phyloP scores from a whole-genome alignment of 2,113 vertebrate genomes.

The Xenotilapia leptura region DNA sequence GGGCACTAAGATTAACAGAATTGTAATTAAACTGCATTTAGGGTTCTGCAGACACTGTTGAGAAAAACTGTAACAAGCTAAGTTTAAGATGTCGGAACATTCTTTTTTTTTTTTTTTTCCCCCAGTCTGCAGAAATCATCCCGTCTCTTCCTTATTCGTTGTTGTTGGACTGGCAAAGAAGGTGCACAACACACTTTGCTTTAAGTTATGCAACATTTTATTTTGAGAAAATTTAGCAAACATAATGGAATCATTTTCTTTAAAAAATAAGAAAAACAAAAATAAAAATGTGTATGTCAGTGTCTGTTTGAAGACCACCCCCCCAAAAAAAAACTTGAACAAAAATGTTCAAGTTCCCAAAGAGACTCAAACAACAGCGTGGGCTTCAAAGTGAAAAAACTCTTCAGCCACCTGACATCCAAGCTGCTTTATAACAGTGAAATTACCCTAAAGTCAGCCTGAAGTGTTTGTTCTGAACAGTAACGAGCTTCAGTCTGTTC shows the following conservation, averaged over 20 bases:
- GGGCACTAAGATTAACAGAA: background rate
- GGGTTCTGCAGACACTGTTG: background rate
- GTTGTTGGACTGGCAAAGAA: background rate
- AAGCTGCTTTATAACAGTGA: constrained; percentile 21
- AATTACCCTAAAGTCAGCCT: constrained; percentile 48
- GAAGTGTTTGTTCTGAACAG: constrained; percentile 10
- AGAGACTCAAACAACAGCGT: background rate
- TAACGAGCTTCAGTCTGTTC: background rate
- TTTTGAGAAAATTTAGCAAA: background rate
- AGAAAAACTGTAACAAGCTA: background rate
- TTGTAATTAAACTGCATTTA: background rate
- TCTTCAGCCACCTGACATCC: background rate
- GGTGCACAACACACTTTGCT: background rate
- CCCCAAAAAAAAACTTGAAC: background rate
- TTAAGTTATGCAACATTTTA: constrained; percentile 3
- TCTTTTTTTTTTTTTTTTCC: background rate
- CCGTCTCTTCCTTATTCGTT: fast-evolving
- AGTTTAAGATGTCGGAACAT: background rate
- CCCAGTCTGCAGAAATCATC: background rate
- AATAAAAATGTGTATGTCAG: background rate
- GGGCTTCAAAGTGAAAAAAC: constrained; percentile 19
- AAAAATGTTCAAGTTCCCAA: background rate
- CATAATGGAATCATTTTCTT: background rate
- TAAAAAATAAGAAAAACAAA: background rate
- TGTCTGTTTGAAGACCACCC: background rate